Evolutionary conservation across 2,113 vertebrate species (phyloP).

Genomic region (Andinoacara biseriatus): DNA sequence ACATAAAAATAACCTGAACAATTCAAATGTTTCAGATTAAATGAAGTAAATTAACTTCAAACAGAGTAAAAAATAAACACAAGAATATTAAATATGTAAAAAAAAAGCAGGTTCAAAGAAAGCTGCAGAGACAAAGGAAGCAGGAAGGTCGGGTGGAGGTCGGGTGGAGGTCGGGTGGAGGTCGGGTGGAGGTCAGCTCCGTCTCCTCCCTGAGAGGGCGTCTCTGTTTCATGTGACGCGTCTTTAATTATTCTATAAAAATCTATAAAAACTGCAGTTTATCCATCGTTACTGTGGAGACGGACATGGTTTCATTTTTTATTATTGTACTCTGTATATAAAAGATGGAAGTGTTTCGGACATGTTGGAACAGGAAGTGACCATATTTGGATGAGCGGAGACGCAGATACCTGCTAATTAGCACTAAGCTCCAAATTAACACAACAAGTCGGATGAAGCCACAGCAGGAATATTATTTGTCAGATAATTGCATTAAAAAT

Average conservation of each 20-base stretch:
- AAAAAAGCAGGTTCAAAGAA: neutral
- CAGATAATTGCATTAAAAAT: no score
- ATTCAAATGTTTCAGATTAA: neutral
- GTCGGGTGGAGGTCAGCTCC: constrained; percentile 1
- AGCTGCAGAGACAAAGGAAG: neutral
- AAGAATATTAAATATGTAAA: neutral
- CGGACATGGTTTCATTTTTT: neutral
- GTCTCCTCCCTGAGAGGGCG: neutral
- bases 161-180: constrained; percentile 7
- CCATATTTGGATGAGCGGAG: neutral
- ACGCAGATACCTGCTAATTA: no score
- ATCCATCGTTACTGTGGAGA: neutral
- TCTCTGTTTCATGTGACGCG: neutral
- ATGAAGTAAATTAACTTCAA: neutral
- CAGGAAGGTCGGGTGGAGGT: constrained; percentile 2
- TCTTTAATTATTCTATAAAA: neutral
- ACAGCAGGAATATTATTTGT: no score
- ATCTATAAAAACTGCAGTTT: neutral
- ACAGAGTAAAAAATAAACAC: neutral
- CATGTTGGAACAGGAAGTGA: neutral
- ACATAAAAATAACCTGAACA: neutral
- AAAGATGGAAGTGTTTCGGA: neutral
- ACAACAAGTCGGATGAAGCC: no score
- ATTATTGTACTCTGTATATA: neutral
- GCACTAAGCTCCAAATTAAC: no score